Evolutionary conservation across 2,113 vertebrate species (phyloP), one percentile per base, ranked within the genome.

Genomic region (Atrichornis clamosus): DNA sequence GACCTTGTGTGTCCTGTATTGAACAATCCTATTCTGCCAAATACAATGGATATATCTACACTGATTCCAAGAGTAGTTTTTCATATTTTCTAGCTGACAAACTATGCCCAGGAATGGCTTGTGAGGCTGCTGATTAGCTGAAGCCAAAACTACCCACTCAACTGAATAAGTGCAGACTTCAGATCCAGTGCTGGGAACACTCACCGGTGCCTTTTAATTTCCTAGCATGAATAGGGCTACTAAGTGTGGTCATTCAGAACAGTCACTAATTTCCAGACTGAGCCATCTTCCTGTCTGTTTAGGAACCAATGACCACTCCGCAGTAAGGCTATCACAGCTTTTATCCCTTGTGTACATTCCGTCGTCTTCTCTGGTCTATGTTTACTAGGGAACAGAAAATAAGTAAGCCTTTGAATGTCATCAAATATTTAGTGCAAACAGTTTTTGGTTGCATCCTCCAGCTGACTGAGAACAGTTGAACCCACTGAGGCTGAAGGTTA

Each of bases 331-430:
- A 21, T 39, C 17, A 49, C 19, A 73, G 44, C 18, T 72, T 78
- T 65, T 60, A 59, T 52, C 7, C 27, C 23, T 73, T 58, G 15
- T 3, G 1, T 33, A 15, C 0, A 0, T 41, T n/a, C 23, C 22
- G 33, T 41, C 18, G 33, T 77, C 58, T 65, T 69, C 35, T 82
- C 46, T 68, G n/a, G 16, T 28, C 17, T 9, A 1, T 12, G 8
- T 55, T 59, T 78, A 41, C 60, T 15, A 35, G 9, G 11, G 13
- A 76, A 13, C 9, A 63, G n/a, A 67, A 68, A 85, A 50, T 41
- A 55, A 59, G 13, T 65, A 58, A 83, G 20, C 41, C 15, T 94
- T 85, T 65, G 7, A 56, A 28, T 32, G 6, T 32, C 62, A 44
- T 79, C 26, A 81, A 68, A 72, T 60, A 55, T 15, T 44, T 60